Base-by-base conservation (phyloP, 2,113 vertebrate genomes). In the Corythaixoides concolor region DNA sequence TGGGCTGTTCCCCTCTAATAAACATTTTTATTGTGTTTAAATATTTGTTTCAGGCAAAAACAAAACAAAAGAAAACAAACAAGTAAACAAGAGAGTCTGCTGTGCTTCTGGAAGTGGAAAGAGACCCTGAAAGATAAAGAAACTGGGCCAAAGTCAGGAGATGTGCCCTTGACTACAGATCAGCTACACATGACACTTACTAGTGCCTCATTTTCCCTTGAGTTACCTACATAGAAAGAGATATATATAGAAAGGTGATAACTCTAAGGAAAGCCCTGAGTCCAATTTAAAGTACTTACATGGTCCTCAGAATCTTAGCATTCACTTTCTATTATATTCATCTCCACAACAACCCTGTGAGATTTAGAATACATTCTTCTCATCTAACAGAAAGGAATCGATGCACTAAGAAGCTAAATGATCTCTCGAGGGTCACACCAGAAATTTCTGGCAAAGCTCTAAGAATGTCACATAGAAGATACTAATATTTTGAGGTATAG, bases 1-100 rank as follows among this genome's bases (percentile, higher is more conserved):
- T 80, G 50, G 80, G 62, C 59, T 93, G 73, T 95, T 87, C 95
- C 73, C 49, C 73, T 94, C 81, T 85, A 90, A 95, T 74, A 96
- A 96, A 88, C 43, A 96, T 92, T 95, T 94, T 85, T 78, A 91
- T 93, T 94, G 39, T 88, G 66, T 64, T 86, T 90, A 86, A 97
- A 95, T 96, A 93, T 97, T 95, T 94, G 63, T 41, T 90, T 95
- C 32, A 66, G 62, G 64, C 39, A 87, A 88, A 92, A 94, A 10
- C 15, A 79, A 82, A 87, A 64, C 41, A 90, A 92, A 90, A 80
- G 17, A 73, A 90, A 84, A 87, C 45, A 89, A 94, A 91, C 49
- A 77, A 95, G 77, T 69, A 94, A 94, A 85, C 66, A 92, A 58
- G 41, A 83, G 75, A 19, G 58, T 55, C 47, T 88, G 50, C 56